A percentile compares a stretch with the other conserved stretches of the same genome.
These are phyloP conservation scores for Plemyria rubiginata DNA, from an alignment of 2,888 invertebrate genomes.

Conservation along the genomic window DNA sequence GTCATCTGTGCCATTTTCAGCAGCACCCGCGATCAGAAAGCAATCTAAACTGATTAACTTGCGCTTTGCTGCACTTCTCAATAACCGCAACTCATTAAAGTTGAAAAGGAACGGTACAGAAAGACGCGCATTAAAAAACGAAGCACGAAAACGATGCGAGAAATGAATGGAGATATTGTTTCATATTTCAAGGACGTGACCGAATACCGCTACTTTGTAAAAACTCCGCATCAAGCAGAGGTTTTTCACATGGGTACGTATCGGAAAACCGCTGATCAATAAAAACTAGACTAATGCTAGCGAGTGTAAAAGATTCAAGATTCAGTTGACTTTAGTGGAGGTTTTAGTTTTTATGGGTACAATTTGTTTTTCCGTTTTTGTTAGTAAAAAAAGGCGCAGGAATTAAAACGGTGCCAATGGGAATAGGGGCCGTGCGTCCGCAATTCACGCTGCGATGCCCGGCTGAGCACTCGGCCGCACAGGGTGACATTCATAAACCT, in stretches of 20 bases:
- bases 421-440: conserved; percentile 52
- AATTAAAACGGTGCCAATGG: conserved; percentile 47
- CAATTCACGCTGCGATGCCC: conserved; percentile 66
- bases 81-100: conserved; percentile 35
- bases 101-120: conserved; percentile 33
- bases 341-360: conserved; percentile 40
- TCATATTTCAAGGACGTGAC: conserved; percentile 35
- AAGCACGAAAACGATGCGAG: conserved; percentile 32
- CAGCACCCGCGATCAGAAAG: conserved; percentile 47
- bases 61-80: conserved; percentile 36
- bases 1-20: conserved; percentile 77
- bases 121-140: conserved; percentile 26
- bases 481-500: conserved; percentile 47
- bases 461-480: conserved; percentile 52
- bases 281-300: conserved; percentile 40
- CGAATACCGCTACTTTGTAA: conserved; percentile 40
- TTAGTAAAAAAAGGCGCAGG: conserved; percentile 31
- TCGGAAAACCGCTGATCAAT: conserved; percentile 41
- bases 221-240: conserved; percentile 37
- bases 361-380: conserved; percentile 35
- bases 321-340: conserved; percentile 33
- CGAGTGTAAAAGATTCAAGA: conserved; percentile 42
- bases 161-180: conserved; percentile 37
- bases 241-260: conserved; percentile 42
- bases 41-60: conserved; percentile 46